Percentiles rank a stretch among this genome's conserved stretches.
Evolutionary conservation across 92 coral and sea anemone species (phyloP).

Genomic region (Heteractis magnifica): DNA sequence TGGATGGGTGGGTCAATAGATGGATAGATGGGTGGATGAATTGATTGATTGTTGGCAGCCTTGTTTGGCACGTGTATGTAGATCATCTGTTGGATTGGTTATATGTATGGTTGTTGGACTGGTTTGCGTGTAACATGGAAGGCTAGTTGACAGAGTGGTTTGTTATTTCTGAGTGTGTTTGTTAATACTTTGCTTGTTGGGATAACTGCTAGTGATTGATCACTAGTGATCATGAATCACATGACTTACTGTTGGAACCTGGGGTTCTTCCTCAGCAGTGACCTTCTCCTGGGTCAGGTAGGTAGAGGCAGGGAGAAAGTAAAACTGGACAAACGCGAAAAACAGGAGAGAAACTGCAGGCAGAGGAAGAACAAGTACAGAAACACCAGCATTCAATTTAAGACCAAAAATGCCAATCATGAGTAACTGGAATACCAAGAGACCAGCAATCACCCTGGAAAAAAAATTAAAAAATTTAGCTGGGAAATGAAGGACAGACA

Average conservation of each 20-base stretch:
- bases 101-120: neutral
- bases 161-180: no score
- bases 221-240: no score
- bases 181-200: no score
- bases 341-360: conserved; percentile 75
- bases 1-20: neutral
- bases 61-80: neutral
- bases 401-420: conserved; percentile 85
- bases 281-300: conserved; percentile 54
- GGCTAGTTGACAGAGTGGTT: neutral
- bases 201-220: no score
- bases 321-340: conserved; percentile 63
- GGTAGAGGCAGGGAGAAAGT: conserved; percentile 50
- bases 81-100: neutral
- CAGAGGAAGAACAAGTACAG: conserved; percentile 73
- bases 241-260: conserved; percentile 52
- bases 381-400: conserved; percentile 51
- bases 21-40: neutral
- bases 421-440: conserved; percentile 81
- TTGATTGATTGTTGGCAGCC: neutral
- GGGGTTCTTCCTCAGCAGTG: conserved; percentile 61
- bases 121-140: neutral
- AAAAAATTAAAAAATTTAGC: neutral
- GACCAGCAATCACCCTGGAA: conserved; percentile 74
- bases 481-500: neutral